A percentile compares a stretch with the other conserved stretches of the same genome.
Conservation (phyloP, 2,113 vertebrate genomes). For the Oncorhynchus masou region DNA sequence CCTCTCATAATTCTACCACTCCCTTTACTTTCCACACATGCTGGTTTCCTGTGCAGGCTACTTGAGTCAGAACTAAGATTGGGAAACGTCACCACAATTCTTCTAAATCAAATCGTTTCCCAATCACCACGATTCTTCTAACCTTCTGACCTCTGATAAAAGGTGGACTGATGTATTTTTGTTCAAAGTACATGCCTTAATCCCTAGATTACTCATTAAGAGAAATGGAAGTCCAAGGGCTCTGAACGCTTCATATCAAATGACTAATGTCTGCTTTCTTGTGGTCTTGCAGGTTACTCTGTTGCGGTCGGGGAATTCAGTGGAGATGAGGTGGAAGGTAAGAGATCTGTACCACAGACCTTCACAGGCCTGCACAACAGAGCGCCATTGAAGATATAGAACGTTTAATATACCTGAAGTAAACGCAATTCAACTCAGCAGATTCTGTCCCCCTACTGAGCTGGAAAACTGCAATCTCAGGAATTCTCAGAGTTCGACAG, state of each 20-base stretch:
- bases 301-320: slow-evolving; percentile 89
- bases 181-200: too few species aligned
- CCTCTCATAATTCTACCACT: not conserved
- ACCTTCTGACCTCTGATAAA: too few species aligned
- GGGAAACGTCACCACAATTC: too few species aligned
- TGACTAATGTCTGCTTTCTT: not conserved
- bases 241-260: not conserved
- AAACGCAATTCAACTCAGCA: slow-evolving; percentile 17
- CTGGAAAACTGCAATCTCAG: slow-evolving; percentile 32
- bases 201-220: too few species aligned
- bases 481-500: slow-evolving; percentile 27
- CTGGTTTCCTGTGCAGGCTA: not conserved
- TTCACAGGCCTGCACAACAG: not conserved
- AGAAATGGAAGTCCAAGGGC: not conserved
- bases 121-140: too few species aligned
- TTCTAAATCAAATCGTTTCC: too few species aligned
- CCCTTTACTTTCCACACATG: too few species aligned
- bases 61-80: too few species aligned
- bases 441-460: slow-evolving; percentile 36
- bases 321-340: slow-evolving; percentile 84
- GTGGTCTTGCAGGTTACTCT: slow-evolving; percentile 78
- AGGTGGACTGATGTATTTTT: too few species aligned
- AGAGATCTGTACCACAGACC: slow-evolving; percentile 24
- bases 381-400: not conserved
- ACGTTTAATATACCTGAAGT: slow-evolving; percentile 13